A percentile compares a stretch with the other conserved stretches of the same genome.
phyloP scores from a whole-genome alignment of 2,113 vertebrate species.

The Malurus alboscapulatus region DNA sequence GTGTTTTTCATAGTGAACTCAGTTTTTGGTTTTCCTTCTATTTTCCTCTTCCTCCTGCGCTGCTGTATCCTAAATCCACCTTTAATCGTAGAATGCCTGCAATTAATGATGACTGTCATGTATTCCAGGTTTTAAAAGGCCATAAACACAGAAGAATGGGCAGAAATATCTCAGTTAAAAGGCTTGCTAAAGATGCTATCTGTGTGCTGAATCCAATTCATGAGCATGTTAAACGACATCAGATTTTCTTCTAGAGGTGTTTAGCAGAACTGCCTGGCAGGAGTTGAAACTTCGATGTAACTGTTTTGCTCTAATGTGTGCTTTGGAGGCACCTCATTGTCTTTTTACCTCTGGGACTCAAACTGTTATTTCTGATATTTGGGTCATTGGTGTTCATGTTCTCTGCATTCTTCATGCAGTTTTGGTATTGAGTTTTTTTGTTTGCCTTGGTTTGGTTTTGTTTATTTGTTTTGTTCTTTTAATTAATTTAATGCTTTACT shows the following conservation, averaged over 20 bases:
- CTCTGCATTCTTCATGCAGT: not conserved
- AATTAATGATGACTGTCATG: not conserved
- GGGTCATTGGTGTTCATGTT: not conserved
- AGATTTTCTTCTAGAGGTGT: not conserved
- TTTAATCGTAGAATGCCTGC: not conserved
- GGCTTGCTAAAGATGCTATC: constrained; percentile 41
- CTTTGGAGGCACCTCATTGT: not conserved
- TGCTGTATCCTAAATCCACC: not conserved
- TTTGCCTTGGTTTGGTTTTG: not conserved
- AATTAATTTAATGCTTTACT: not conserved
- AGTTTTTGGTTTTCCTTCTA: not conserved
- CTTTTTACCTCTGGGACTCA: not conserved
- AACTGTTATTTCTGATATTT: not conserved
- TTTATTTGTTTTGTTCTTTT: not conserved
- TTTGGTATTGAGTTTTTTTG: not conserved
- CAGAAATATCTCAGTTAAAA: constrained; percentile 16
- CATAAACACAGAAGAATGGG: constrained; percentile 17
- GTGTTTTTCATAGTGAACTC: not conserved
- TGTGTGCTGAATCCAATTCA: constrained; percentile 22
- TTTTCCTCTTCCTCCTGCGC: not conserved
- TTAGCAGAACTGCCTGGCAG: constrained; percentile 2
- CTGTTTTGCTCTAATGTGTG: not conserved
- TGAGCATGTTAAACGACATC: constrained; percentile 1
- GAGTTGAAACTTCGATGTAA: not conserved
- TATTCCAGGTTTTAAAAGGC: constrained; percentile 20